Percentiles rank a stretch among this genome's conserved stretches.
phyloP scores from a whole-genome alignment of 2,888 invertebrate species.

The Choreutis nemorana region DNA sequence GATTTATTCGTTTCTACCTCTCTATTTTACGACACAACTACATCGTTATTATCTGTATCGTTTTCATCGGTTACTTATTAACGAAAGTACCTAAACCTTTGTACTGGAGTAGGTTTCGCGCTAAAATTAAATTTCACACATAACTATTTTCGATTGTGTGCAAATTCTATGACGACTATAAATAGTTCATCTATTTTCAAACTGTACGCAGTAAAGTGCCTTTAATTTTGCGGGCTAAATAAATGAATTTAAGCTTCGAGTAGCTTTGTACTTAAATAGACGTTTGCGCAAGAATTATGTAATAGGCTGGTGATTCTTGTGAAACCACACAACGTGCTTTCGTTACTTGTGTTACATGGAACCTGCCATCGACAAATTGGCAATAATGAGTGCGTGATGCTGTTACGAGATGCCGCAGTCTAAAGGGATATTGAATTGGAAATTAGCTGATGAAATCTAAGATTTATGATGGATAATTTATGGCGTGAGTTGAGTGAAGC shows the following conservation, averaged over 20 bases:
- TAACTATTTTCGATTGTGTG: no score
- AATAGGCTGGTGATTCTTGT: conserved; percentile 52
- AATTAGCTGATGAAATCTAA: background rate
- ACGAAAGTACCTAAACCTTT: conserved; percentile 11
- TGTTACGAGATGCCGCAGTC: conserved; percentile 15
- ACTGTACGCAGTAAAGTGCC: no score
- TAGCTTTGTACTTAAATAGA: conserved; percentile 41
- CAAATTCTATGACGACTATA: no score
- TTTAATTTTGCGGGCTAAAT: no score
- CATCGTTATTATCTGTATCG: conserved; percentile 8
- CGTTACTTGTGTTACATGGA: conserved; percentile 33
- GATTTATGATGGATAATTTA: no score
- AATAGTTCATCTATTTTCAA: no score
- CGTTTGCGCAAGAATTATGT: conserved; percentile 60
- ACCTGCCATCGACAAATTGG: conserved; percentile 30
- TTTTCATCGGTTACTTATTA: conserved; percentile 10
- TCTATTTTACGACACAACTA: no score
- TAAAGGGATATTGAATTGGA: conserved; percentile 5
- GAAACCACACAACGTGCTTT: conserved; percentile 45
- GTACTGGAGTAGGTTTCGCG: no score
- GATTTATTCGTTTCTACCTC: conserved; percentile 7
- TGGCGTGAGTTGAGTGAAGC: no score
- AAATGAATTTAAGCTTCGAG: conserved; percentile 38
- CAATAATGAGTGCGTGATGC: conserved; percentile 29
- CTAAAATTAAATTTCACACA: no score